Conservation (phyloP, 2,113 vertebrate species). For the Sturnus vulgaris region DNA sequence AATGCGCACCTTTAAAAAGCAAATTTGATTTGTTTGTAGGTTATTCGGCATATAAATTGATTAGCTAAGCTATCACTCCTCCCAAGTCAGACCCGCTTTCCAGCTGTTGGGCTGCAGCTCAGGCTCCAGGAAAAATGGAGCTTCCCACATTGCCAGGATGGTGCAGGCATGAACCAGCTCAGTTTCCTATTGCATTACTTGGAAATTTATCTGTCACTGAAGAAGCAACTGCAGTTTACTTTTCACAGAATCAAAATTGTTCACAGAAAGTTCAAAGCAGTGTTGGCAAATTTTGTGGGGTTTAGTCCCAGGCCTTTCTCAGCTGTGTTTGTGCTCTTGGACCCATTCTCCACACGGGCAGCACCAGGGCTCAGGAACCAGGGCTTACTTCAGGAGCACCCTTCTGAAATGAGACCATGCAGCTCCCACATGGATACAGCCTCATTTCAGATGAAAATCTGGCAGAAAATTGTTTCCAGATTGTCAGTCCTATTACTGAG, state of each 20-base stretch:
- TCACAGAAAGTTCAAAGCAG: not conserved
- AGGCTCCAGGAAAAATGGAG: not conserved
- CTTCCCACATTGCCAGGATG: not conserved
- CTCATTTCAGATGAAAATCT: not conserved
- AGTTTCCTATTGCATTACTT: not conserved
- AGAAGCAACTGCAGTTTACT: not conserved
- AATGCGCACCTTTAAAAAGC: slow-evolving; percentile 79
- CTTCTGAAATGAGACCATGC: not conserved
- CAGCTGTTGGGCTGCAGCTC: not conserved
- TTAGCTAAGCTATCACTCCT: not conserved
- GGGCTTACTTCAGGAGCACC: not conserved
- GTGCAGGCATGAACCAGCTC: not conserved
- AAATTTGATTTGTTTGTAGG: not conserved
- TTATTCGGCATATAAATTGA: not conserved
- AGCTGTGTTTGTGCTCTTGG: rapidly evolving
- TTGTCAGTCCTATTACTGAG: not conserved
- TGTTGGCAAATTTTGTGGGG: not conserved
- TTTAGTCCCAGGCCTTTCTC: not conserved
- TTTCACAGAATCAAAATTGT: not conserved
- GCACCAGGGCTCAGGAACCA: not conserved
- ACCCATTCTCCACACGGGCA: rapidly evolving
- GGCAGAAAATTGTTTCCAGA: not conserved
- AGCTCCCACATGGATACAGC: not conserved
- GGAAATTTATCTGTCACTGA: not conserved
- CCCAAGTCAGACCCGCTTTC: not conserved